Conservation (phyloP, 1,140 invertebrate genomes). For the Dryas iulia region DNA sequence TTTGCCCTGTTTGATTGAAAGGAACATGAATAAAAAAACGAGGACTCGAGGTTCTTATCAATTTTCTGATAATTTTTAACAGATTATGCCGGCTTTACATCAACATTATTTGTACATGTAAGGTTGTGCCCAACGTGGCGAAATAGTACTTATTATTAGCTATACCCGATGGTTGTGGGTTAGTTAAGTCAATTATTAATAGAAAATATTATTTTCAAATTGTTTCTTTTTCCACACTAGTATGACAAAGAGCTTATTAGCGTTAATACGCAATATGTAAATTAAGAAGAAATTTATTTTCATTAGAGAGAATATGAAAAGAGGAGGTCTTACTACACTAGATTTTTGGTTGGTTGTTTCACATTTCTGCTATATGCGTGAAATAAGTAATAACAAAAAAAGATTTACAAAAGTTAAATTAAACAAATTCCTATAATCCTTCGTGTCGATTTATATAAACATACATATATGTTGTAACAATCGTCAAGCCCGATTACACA, state of each 20-base stretch:
- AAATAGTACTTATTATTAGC: too few species aligned
- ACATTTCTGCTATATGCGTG: background rate
- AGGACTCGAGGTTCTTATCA: constrained; percentile 44
- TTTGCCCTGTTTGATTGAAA: constrained; percentile 57
- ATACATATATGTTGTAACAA: background rate
- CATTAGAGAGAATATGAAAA: too few species aligned
- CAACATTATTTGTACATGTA: background rate
- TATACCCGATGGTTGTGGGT: too few species aligned
- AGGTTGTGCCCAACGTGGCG: too few species aligned
- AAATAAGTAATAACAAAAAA: background rate
- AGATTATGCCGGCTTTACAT: constrained; percentile 36
- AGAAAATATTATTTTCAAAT: too few species aligned
- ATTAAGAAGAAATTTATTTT: too few species aligned
- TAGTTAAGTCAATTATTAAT: too few species aligned
- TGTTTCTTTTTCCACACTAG: too few species aligned
- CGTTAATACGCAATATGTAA: too few species aligned
- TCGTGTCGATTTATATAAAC: background rate
- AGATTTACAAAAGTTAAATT: background rate
- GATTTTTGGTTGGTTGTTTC: too few species aligned
- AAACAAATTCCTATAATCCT: background rate
- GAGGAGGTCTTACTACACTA: too few species aligned
- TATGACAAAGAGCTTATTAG: too few species aligned
- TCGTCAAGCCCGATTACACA: background rate
- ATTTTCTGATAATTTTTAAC: constrained; percentile 59
- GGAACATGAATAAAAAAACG: constrained; percentile 54